phyloP scores from a whole-genome alignment of 2,113 vertebrate genomes.

The Baryphthengus martii region DNA sequence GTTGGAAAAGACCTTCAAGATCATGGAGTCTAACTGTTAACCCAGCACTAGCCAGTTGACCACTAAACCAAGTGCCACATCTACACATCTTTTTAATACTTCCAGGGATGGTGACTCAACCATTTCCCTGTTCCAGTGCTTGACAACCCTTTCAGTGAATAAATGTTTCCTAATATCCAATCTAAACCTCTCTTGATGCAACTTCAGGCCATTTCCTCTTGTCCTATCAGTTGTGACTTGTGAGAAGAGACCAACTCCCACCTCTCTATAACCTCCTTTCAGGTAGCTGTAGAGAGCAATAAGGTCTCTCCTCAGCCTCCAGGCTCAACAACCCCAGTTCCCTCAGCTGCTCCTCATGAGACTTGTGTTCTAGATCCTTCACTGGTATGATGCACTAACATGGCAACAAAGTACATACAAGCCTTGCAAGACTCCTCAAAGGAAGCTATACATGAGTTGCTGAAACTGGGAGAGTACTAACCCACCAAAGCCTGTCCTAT shows the following conservation, averaged over 20 bases:
- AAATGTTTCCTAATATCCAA: not conserved
- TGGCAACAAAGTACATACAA: not conserved
- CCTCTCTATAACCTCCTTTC: not conserved
- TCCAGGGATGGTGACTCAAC: not conserved
- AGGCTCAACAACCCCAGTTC: not conserved
- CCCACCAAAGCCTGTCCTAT: not conserved
- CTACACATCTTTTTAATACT: not conserved
- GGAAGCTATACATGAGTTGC: not conserved
- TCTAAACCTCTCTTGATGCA: not conserved
- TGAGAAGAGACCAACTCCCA: not conserved
- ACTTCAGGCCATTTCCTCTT: not conserved
- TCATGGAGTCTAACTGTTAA: not conserved
- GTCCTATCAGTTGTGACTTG: not conserved
- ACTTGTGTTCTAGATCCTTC: not conserved
- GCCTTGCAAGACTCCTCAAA: not conserved
- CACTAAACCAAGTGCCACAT: not conserved
- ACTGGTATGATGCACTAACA: not conserved
- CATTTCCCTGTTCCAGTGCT: not conserved
- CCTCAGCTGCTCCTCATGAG: not conserved
- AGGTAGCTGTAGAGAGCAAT: not conserved
- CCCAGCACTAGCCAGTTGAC: not conserved
- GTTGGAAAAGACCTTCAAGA: not conserved
- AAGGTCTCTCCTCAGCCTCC: not conserved
- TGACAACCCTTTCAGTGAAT: not conserved
- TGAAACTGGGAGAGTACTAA: not conserved